phyloP scores from a whole-genome alignment of 2,888 invertebrate species.

The Omphaloscelis lunosa region DNA sequence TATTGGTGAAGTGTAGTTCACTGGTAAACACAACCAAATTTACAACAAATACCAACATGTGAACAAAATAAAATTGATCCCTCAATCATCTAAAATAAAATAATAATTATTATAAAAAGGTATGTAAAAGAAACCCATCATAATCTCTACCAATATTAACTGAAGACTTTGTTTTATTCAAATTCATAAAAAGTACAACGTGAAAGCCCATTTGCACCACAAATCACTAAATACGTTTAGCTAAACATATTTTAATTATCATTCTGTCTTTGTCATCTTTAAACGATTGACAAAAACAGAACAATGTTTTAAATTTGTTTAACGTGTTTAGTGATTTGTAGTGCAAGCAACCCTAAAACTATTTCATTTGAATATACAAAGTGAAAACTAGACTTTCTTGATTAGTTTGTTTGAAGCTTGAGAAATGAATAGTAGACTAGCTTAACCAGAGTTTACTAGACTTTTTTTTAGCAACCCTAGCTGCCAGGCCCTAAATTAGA shows the following conservation, averaged over 20 bases:
- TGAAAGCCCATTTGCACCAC: background rate
- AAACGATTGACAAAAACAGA: background rate
- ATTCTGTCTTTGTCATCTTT: background rate
- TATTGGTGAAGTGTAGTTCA: slow-evolving; percentile 32
- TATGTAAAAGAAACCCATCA: background rate
- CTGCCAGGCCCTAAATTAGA: no score
- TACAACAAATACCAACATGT: slow-evolving; percentile 33
- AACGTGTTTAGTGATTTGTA: background rate
- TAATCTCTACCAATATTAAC: slow-evolving; percentile 1
- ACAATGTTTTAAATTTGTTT: background rate
- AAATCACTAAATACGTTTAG: background rate
- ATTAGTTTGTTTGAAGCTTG: background rate
- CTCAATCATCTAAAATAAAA: slow-evolving; percentile 16
- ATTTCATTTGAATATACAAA: background rate
- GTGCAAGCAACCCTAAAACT: background rate
- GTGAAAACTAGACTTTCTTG: background rate
- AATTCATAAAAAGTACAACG: background rate
- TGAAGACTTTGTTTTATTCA: slow-evolving; percentile 4
- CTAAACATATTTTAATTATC: background rate
- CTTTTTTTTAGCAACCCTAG: no score
- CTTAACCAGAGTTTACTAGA: no score
- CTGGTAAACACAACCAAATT: slow-evolving; percentile 47
- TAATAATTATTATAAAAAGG: background rate
- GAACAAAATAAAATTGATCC: slow-evolving; percentile 47
- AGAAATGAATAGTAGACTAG: background rate